Conservation (phyloP, 2,797 vertebrate species). For the Anas bahamensis region DNA sequence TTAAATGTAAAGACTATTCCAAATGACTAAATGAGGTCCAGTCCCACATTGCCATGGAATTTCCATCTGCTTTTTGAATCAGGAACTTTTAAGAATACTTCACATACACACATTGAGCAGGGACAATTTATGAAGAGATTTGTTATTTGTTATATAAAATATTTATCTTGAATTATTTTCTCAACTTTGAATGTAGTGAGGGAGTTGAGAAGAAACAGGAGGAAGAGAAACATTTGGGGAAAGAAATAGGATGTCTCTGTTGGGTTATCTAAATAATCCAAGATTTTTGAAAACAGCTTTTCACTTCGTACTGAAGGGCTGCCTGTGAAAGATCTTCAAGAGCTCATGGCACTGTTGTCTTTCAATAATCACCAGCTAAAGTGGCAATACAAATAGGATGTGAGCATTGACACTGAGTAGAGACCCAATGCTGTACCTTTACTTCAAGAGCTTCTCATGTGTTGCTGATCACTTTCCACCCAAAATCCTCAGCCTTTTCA, state of each 20-base stretch:
- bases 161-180: constrained; percentile 24
- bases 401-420: neutral
- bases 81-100: neutral
- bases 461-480: neutral
- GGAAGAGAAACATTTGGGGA: neutral
- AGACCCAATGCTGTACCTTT: neutral
- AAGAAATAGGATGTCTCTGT: neutral
- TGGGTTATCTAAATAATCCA: neutral
- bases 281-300: neutral
- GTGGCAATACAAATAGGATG: neutral
- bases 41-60: neutral
- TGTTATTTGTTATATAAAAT: constrained; percentile 27
- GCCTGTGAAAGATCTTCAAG: neutral
- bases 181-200: neutral
- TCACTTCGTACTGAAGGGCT: neutral
- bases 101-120: neutral
- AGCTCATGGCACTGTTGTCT: neutral
- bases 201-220: constrained; percentile 17
- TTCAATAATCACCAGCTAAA: neutral
- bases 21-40: neutral
- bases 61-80: neutral
- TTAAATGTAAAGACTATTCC: neutral
- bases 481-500: neutral
- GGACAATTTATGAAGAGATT: neutral
- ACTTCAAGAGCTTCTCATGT: neutral